Percentiles rank a stretch among this genome's conserved stretches.
Conservation (phyloP, 1,140 invertebrate species). For the Bombus affinis region DNA sequence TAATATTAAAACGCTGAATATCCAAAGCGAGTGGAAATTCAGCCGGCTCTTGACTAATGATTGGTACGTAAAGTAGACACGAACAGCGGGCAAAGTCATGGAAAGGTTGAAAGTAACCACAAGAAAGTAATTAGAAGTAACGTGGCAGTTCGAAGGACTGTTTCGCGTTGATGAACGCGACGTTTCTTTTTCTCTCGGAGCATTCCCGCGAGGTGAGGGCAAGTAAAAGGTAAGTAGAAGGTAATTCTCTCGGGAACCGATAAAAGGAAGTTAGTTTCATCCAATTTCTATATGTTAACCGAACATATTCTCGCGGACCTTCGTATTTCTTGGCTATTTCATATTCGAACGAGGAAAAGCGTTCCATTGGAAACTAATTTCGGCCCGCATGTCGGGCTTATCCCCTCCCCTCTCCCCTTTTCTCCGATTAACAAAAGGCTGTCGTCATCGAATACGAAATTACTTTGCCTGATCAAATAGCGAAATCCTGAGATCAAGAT, state of each 20-base stretch:
- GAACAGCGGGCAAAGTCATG: not conserved
- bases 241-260: conserved; percentile 3
- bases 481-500: not conserved
- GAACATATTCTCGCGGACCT: not conserved
- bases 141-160: not conserved
- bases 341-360: not conserved
- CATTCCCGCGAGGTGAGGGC: not conserved
- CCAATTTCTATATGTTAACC: conserved; percentile 27
- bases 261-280: conserved; percentile 39
- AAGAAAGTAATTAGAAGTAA: not conserved
- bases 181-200: not conserved
- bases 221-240: not conserved
- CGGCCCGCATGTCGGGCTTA: not conserved
- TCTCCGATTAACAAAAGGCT: not conserved
- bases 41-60: not conserved
- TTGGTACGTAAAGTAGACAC: too few relatives aligned
- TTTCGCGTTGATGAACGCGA: not conserved
- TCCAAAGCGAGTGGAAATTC: not conserved
- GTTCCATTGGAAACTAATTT: conserved; percentile 1
- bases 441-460: not conserved
- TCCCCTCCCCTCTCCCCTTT: not conserved
- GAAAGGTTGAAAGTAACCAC: not conserved
- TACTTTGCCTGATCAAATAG: not conserved
- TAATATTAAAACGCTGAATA: not conserved
- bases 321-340: conserved; percentile 5